phyloP scores from a whole-genome alignment of 53 echinoderm and acorn worm species.

The Paelopatides confundens region DNA sequence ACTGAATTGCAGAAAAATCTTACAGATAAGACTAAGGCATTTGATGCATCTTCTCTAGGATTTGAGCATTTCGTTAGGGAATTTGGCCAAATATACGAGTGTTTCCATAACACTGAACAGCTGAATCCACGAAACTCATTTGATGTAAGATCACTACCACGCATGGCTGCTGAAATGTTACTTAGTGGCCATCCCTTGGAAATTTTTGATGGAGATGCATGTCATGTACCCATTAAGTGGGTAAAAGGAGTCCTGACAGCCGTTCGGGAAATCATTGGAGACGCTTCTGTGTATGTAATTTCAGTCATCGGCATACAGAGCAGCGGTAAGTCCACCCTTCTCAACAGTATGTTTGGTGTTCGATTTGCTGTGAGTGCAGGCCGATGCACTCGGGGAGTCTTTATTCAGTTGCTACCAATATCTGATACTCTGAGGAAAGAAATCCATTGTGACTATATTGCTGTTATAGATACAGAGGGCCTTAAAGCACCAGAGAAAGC shows the following conservation, averaged over 20 bases:
- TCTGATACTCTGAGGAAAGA: background rate
- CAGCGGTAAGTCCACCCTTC: conserved; percentile 38
- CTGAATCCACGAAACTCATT: background rate
- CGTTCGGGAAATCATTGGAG: background rate
- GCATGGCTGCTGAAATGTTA: conserved; percentile 18
- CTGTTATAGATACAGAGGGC: conserved; percentile 35
- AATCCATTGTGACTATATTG: conserved; percentile 10
- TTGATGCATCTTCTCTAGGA: conserved; percentile 19
- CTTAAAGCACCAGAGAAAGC: conserved; percentile 40
- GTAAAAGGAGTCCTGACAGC: conserved; percentile 28
- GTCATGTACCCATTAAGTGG: conserved; percentile 44
- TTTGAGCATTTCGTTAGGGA: conserved; percentile 44
- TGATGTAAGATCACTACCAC: background rate
- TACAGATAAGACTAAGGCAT: background rate
- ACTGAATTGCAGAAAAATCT: background rate
- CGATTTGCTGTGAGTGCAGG: conserved; percentile 52
- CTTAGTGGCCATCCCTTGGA: conserved; percentile 15
- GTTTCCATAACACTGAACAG: background rate
- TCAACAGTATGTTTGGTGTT: conserved; percentile 49
- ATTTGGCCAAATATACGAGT: conserved; percentile 43
- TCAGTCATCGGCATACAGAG: conserved; percentile 44
- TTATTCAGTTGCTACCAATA: conserved; percentile 18
- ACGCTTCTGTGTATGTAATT: conserved; percentile 5
- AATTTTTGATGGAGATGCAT: conserved; percentile 44
- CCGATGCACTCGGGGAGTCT: conserved; percentile 35